phyloP scores from a whole-genome alignment of 1,140 invertebrate genomes.

The Ips typographus region DNA sequence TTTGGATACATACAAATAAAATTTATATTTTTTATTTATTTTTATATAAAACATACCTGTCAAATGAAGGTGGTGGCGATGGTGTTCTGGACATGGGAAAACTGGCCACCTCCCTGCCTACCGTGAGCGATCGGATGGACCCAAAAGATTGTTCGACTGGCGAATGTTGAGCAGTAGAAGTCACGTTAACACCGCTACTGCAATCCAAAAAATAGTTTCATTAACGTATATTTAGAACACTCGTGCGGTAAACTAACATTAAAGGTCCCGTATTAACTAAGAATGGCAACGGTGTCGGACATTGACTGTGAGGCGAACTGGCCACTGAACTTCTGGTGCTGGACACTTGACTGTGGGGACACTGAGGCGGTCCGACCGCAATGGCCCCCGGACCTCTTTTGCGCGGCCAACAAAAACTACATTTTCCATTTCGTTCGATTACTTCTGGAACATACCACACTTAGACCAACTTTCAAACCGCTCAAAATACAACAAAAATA shows the following conservation, averaged over 20 bases:
- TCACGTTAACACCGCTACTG: conserved; percentile 68
- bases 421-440: conserved; percentile 40
- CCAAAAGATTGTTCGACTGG: conserved; percentile 72
- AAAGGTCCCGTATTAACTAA: conserved; percentile 68
- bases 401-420: conserved; percentile 50
- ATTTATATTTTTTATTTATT: background rate
- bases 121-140: conserved; percentile 69
- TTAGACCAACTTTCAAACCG: background rate
- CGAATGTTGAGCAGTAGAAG: conserved; percentile 65
- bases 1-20: too few relatives aligned
- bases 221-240: background rate
- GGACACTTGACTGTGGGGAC: conserved; percentile 67
- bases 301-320: conserved; percentile 62
- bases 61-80: conserved; percentile 61
- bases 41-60: conserved; percentile 49
- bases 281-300: conserved; percentile 71
- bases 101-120: conserved; percentile 73
- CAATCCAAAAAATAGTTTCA: conserved; percentile 38
- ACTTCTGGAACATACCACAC: conserved; percentile 27
- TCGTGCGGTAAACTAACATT: conserved; percentile 55
- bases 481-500: conserved; percentile 35
- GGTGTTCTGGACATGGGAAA: conserved; percentile 73
- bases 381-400: conserved; percentile 56
- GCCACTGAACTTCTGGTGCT: conserved; percentile 65
- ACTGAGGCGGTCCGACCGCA: conserved; percentile 63